Evolutionary conservation across 2,888 invertebrate species (phyloP).

Genomic region (Drosophila yooni): DNA sequence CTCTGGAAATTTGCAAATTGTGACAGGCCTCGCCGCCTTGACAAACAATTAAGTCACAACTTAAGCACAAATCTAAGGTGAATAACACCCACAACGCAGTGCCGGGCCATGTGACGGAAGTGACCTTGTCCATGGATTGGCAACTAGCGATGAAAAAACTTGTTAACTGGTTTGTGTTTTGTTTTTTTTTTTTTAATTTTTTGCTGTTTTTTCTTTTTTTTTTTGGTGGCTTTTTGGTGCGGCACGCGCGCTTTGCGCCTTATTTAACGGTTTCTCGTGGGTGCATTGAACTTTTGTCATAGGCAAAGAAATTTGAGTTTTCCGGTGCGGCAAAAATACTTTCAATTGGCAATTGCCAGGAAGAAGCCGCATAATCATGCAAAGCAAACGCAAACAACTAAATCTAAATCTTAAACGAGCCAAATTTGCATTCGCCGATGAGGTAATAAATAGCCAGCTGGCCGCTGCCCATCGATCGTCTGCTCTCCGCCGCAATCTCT

Average conservation of each 20-base stretch:
- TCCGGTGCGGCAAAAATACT: conserved; percentile 45
- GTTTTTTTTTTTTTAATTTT: background rate
- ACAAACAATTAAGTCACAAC: conserved; percentile 67
- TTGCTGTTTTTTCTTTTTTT: conserved; percentile 19
- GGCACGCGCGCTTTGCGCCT: conserved; percentile 41
- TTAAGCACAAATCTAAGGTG: conserved; percentile 56
- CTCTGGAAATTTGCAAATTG: conserved; percentile 50
- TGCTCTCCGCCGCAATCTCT: conserved; percentile 24
- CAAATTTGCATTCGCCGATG: conserved; percentile 72
- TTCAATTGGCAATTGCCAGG: conserved; percentile 52
- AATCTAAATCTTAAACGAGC: conserved; percentile 45
- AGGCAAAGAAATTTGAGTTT: conserved; percentile 29
- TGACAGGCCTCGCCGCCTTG: conserved; percentile 67
- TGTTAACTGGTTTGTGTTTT: conserved; percentile 50
- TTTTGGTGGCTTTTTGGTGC: conserved; percentile 12
- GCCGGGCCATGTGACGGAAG: conserved; percentile 64
- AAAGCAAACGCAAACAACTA: conserved; percentile 43
- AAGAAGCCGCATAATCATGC: conserved; percentile 52
- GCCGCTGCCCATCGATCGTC: conserved; percentile 68
- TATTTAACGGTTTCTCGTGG: conserved; percentile 43
- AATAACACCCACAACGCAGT: conserved; percentile 72
- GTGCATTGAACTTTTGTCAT: conserved; percentile 54
- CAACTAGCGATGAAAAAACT: conserved; percentile 20
- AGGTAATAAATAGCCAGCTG: conserved; percentile 79
- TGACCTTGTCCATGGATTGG: conserved; percentile 76